Base-by-base conservation (phyloP, 2,113 vertebrate species). In the Sylvilagus bachmani region DNA sequence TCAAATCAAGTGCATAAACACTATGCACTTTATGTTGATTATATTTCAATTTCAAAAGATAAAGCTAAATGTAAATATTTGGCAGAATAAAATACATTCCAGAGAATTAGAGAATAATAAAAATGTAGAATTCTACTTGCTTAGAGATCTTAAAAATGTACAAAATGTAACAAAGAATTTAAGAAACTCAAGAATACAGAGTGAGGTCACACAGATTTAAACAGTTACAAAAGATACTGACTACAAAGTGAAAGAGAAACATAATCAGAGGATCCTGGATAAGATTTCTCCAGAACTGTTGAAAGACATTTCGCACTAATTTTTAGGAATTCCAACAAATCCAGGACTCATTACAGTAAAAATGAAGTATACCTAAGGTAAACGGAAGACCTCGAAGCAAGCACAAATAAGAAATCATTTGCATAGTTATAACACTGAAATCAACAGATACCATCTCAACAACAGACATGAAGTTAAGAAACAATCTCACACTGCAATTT, bases 91-190 rank as follows among this genome's bases (percentile, higher is more conserved):
- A 53, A 74, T 38, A 70, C 1, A 80, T 64, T 17, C 51, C 73
- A 92, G 62, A 79, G 17, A 94, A 44, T 69, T 62, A 44, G 22
- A 74, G 12, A 66, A 73, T 53, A 61, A 89, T 4, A 84, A 78
- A 78, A 24, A 74, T 53, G 31, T 49, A 89, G 38, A 94, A 51
- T 53, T 16, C 1, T 58, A 58, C 14, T 58, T 80, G 5, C 84
- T 89, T 61, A 75, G 17, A 84, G n/a, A 84, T 55, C n/a, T 62
- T 36, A 27, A 10, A 25, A 84, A 89, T 6, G 66, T 31, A 62
- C 44, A 89, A 89, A 73, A 61, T 31, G 86, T 31, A 55, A 77
- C 73, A 82, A 36, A 86, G 70, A 75, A 67, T 69, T 73, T n/a
- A 66, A 91, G 69, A 73, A 81, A n/a, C 6, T 61, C 16, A 75